phyloP scores from a whole-genome alignment of 2,888 invertebrate species.

The Clivina fossor region DNA sequence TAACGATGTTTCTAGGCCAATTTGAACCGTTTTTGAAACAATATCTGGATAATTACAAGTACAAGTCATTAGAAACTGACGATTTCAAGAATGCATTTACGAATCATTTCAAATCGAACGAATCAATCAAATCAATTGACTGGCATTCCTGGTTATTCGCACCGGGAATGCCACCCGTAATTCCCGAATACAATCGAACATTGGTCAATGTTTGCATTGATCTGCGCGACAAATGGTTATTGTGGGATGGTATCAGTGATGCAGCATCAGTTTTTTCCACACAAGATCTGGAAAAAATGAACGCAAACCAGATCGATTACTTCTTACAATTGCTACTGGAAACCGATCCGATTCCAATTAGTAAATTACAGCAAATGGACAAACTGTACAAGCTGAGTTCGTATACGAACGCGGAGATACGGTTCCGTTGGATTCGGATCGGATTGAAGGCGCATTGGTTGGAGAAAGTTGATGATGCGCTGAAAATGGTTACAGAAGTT shows the following conservation, averaged over 20 bases:
- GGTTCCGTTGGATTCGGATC: constrained; percentile 74
- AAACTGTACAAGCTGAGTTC: constrained; percentile 64
- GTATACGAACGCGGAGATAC: constrained; percentile 78
- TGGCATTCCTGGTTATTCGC: constrained; percentile 83
- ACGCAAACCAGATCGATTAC: constrained; percentile 67
- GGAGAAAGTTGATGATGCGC: constrained; percentile 64
- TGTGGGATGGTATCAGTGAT: constrained; percentile 52
- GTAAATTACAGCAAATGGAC: constrained; percentile 64
- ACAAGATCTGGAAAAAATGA: constrained; percentile 60
- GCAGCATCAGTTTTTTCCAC: constrained; percentile 54
- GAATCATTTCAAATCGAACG: constrained; percentile 66
- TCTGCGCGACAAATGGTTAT: constrained; percentile 61
- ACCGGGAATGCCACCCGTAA: constrained; percentile 86
- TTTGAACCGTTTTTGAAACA: constrained; percentile 84
- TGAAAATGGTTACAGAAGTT: constrained; percentile 78
- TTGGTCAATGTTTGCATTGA: constrained; percentile 63
- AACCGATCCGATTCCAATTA: constrained; percentile 56
- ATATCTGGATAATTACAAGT: constrained; percentile 78
- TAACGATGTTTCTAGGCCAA: constrained; percentile 48
- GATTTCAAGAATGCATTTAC: constrained; percentile 76
- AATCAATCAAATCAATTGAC: constrained; percentile 65
- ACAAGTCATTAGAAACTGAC: constrained; percentile 78
- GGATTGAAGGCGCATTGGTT: constrained; percentile 74
- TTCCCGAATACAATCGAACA: constrained; percentile 75
- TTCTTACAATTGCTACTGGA: constrained; percentile 70